phyloP scores from a whole-genome alignment of 1,140 invertebrate species.

The Hormaphis cornu region DNA sequence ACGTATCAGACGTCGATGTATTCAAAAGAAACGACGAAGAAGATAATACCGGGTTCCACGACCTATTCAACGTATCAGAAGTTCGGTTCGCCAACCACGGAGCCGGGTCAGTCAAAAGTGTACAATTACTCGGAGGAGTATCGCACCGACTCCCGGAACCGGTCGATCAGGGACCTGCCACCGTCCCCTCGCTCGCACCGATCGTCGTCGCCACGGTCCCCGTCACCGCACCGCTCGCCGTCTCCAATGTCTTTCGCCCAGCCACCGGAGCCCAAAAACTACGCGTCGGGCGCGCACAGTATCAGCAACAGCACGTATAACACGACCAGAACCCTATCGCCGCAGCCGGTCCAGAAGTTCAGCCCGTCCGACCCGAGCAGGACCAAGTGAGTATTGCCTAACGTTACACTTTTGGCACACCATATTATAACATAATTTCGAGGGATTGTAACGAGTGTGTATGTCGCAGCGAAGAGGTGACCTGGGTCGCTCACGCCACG shows the following conservation, averaged over 20 bases:
- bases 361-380: constrained; percentile 36
- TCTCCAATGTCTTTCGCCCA: constrained; percentile 37
- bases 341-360: constrained; percentile 35
- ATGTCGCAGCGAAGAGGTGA: constrained; percentile 32
- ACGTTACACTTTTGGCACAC: not conserved
- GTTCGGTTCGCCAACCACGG: not conserved
- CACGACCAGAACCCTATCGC: constrained; percentile 26
- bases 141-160: not conserved
- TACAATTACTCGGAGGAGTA: constrained; percentile 29
- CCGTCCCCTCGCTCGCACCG: constrained; percentile 16
- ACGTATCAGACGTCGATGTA: constrained; percentile 20
- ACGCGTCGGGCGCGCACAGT: too few relatives aligned
- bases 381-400: constrained; percentile 4
- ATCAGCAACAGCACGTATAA: constrained; percentile 7
- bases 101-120: constrained; percentile 2
- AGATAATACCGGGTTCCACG: constrained; percentile 18
- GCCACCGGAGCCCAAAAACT: constrained; percentile 34
- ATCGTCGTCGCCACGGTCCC: constrained; percentile 25
- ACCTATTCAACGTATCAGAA: constrained; percentile 8
- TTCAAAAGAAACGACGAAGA: constrained; percentile 17
- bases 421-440: constrained; percentile 12
- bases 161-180: constrained; percentile 7
- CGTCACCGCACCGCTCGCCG: constrained; percentile 38
- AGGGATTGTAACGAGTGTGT: constrained; percentile 20
- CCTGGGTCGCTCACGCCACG: constrained; percentile 14